Percentiles rank a stretch among this genome's conserved stretches.
These are phyloP conservation scores for Ephialtes manifestator DNA, from an alignment of 2,888 invertebrate species.

Conservation along the genomic window DNA sequence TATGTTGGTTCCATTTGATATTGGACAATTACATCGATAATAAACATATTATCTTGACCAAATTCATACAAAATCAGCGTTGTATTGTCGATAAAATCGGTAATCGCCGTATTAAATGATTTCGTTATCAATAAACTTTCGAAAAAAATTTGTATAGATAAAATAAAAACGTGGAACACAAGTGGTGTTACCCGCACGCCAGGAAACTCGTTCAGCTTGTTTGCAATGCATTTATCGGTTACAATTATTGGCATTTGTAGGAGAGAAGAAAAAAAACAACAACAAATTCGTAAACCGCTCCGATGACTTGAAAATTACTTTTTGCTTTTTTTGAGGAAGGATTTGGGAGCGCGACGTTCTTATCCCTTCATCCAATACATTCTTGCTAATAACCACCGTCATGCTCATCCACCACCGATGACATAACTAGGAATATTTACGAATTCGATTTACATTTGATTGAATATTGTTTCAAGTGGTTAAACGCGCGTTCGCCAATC, in stretches of 20 bases:
- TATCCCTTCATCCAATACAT: slow-evolving; percentile 14
- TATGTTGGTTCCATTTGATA: slow-evolving; percentile 60
- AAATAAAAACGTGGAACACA: slow-evolving; percentile 36
- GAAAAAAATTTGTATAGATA: slow-evolving; percentile 14
- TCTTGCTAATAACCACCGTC: slow-evolving; percentile 44
- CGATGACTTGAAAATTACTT: slow-evolving; percentile 22
- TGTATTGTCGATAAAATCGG: slow-evolving; percentile 6
- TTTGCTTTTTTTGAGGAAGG: slow-evolving; percentile 15
- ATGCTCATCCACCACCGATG: slow-evolving; percentile 66
- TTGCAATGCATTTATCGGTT: slow-evolving; percentile 5
- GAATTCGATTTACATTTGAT: slow-evolving; percentile 26
- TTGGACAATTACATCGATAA: slow-evolving; percentile 62
- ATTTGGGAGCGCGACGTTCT: slow-evolving; percentile 10
- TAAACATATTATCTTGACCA: slow-evolving; percentile 37
- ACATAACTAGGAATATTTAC: slow-evolving; percentile 50
- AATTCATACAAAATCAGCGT: slow-evolving; percentile 50
- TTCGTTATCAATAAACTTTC: not conserved
- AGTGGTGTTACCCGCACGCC: slow-evolving; percentile 39
- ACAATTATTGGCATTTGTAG: not conserved
- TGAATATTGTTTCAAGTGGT: slow-evolving; percentile 28
- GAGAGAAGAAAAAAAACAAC: slow-evolving; percentile 23
- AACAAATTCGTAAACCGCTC: slow-evolving; percentile 18
- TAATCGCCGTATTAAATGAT: slow-evolving; percentile 9
- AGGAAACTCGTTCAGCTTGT: slow-evolving; percentile 6
- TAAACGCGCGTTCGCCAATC: slow-evolving; percentile 1